Percentiles rank a stretch among this genome's conserved stretches.
phyloP scores from a whole-genome alignment of 2,888 invertebrate genomes.

The Elgonia sp. region DNA sequence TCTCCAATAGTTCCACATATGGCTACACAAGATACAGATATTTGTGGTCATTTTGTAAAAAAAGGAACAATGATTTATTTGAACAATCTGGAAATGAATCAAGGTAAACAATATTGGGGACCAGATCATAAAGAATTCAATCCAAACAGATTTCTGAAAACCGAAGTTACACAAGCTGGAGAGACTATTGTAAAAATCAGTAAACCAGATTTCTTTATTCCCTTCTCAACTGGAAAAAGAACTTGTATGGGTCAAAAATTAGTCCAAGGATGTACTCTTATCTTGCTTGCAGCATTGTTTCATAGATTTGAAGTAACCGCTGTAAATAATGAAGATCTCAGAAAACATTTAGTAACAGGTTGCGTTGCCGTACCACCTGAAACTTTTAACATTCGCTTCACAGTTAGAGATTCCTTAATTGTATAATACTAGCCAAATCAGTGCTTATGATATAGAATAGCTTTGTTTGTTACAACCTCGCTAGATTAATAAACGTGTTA shows the following conservation, averaged over 20 bases:
- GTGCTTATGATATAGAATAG: too few relatives aligned
- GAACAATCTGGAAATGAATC: conserved; percentile 94
- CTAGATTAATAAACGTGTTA: too few relatives aligned
- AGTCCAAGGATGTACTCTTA: conserved; percentile 92
- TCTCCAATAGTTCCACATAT: conserved; percentile 97
- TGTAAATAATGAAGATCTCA: conserved; percentile 88
- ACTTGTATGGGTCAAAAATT: conserved; percentile 95
- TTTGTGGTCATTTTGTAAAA: conserved; percentile 91
- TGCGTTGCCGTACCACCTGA: conserved; percentile 93
- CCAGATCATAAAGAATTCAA: conserved; percentile 90
- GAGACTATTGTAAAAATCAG: background rate
- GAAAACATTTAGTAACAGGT: conserved; percentile 88
- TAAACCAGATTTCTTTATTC: conserved; percentile 92
- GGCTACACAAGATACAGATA: conserved; percentile 92
- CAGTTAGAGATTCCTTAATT: conserved; percentile 57
- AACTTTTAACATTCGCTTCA: conserved; percentile 89
- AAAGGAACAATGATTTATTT: conserved; percentile 94
- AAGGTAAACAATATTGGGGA: conserved; percentile 92
- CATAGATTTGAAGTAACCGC: conserved; percentile 90
- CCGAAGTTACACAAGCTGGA: conserved; percentile 81
- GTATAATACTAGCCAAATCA: too few relatives aligned
- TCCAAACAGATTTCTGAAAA: conserved; percentile 92
- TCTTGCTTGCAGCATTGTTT: conserved; percentile 91
- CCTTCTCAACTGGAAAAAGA: conserved; percentile 95
- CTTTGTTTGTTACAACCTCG: too few relatives aligned